phyloP scores from a whole-genome alignment of 2,113 vertebrate species.

The Eulemur rufifrons region DNA sequence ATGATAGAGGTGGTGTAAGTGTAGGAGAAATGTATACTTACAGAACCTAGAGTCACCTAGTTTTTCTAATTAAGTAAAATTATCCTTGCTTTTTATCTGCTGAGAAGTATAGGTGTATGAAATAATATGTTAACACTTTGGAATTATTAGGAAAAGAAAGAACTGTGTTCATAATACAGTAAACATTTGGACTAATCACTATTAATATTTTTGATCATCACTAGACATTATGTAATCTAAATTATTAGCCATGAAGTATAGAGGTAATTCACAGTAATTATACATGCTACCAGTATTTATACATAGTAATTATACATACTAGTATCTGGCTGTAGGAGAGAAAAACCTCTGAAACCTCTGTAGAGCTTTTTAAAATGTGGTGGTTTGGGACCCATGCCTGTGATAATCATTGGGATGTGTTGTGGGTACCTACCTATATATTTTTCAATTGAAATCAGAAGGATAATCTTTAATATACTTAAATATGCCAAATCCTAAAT shows the following conservation, averaged over 20 bases:
- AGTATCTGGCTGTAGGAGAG: neutral
- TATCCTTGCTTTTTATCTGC: neutral
- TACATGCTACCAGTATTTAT: no score
- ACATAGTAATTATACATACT: no score
- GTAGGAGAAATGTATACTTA: neutral
- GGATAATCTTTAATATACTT: neutral
- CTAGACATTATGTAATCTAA: neutral
- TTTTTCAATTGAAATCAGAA: neutral
- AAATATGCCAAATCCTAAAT: neutral
- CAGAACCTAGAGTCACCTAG: neutral
- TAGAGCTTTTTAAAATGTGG: neutral
- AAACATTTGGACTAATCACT: neutral
- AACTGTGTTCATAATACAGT: neutral
- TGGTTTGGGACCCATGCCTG: neutral
- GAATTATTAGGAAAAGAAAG: neutral
- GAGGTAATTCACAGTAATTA: neutral
- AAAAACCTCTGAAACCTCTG: neutral
- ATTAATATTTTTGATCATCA: neutral
- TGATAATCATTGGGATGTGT: neutral
- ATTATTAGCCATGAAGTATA: neutral
- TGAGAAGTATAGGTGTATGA: neutral
- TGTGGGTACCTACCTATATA: neutral
- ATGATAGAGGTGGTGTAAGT: neutral
- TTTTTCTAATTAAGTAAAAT: neutral
- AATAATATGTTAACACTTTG: neutral